Evolutionary conservation across 37 sponge, comb jelly and placozoan genomes (phyloP), one percentile per base, ranked within the genome.

Genomic region (Amphimedon queenslandica): DNA sequence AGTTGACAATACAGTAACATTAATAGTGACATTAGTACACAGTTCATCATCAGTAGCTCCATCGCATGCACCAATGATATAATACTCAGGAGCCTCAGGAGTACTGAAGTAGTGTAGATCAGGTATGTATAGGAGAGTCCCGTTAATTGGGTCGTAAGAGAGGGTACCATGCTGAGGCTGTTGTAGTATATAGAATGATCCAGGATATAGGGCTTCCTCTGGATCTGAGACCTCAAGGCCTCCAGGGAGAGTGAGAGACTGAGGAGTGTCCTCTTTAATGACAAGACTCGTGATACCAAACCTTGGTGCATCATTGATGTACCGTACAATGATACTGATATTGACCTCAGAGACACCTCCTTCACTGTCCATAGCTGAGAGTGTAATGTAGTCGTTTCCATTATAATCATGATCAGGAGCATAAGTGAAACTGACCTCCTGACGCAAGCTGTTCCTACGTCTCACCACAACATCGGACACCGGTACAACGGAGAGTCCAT

Each of bases 231-330:
- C 72, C 2, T 76, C 42, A 0, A 94, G 67, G 43, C 69, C 95
- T 3, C 18, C 5, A 4, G 95, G 95, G 0, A 94, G 80, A 3
- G 10, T 72, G 66, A 87, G 64, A 10, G 23, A 43, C 10, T 67
- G 29, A 13, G 74, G 37, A 21, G 57, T 79, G 43, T 94, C 95
- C 36, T 94, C 95, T 18, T 69, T 5, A 0, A 81, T 43, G 1
- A 72, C 66, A 13, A 94, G 32, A 33, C 53, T 41, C 39, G 77
- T 76, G n/a, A 75, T 80, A 1, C 75, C 85, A 70, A 94, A 87
- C 20, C 42, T 40, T 4, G 95, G 95, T 34, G 95, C 72, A 55
- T 90, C 91, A 41, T 94, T 94, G 51, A 80, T 57, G 40, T 87
- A 84, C 0, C 1, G 29, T 25, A 94, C 88, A 8, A 21, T 61